Percentiles rank a stretch among this genome's conserved stretches.
Conservation (phyloP, 2,797 vertebrate genomes). For the Harpagifer antarcticus region DNA sequence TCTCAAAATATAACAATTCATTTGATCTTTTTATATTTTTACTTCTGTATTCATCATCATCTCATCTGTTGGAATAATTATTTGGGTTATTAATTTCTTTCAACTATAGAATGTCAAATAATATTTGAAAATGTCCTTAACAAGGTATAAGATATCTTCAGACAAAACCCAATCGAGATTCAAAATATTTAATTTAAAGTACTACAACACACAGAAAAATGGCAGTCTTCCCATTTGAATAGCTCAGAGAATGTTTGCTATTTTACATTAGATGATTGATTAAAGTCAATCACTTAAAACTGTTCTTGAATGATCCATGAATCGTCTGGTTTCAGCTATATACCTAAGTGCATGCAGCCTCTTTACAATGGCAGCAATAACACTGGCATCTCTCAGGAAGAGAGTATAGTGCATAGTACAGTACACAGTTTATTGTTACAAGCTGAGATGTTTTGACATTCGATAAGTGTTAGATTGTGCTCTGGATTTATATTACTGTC, state of each 20-base stretch:
- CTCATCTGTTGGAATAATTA: background rate
- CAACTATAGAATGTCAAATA: background rate
- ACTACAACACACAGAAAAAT: background rate
- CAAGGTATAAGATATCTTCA: background rate
- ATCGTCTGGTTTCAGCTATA: background rate
- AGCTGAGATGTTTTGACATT: constrained; percentile 32
- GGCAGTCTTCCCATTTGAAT: background rate
- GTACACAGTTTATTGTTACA: constrained; percentile 21
- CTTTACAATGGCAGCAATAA: background rate
- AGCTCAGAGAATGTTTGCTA: background rate
- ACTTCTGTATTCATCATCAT: background rate
- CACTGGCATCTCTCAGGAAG: constrained; percentile 15
- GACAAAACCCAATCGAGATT: background rate
- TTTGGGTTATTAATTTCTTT: background rate
- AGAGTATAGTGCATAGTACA: background rate
- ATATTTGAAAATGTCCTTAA: too few species aligned
- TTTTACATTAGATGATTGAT: background rate
- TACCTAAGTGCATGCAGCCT: background rate
- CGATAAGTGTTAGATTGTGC: constrained; percentile 14
- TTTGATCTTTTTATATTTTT: background rate
- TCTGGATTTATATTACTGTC: constrained; percentile 48
- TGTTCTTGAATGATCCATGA: background rate
- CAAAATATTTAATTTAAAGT: background rate
- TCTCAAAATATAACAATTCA: constrained; percentile 5
- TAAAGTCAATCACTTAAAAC: background rate